Percentiles rank a stretch among this genome's conserved stretches.
phyloP scores from a whole-genome alignment of 1,140 invertebrate genomes.

The Vollenhovia emeryi region DNA sequence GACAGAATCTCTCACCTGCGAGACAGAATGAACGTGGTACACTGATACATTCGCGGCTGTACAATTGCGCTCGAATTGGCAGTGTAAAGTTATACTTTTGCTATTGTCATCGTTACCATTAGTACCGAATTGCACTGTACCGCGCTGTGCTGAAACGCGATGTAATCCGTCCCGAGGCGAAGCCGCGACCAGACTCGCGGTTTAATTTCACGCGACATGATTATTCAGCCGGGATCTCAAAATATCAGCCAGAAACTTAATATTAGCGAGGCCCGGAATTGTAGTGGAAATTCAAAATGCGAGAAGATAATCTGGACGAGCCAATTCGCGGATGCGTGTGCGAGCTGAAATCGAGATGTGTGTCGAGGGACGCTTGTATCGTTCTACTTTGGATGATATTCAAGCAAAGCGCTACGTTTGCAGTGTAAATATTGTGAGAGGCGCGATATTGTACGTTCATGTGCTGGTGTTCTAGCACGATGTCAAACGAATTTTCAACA shows the following conservation, averaged over 20 bases:
- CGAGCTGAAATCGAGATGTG: background rate
- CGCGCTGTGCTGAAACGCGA: background rate
- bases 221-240: conserved; percentile 42
- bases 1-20: conserved; percentile 23
- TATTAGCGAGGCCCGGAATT: conserved; percentile 50
- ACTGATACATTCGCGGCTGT: too few relatives aligned
- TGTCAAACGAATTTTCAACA: background rate
- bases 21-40: background rate
- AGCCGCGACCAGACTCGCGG: background rate
- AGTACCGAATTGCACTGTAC: background rate
- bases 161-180: background rate
- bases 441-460: background rate
- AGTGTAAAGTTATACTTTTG: background rate
- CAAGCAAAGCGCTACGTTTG: background rate
- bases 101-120: background rate
- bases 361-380: background rate
- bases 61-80: background rate
- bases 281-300: conserved; percentile 56
- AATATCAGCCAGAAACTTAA: conserved; percentile 57
- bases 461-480: background rate
- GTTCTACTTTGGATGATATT: background rate
- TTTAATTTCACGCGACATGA: conserved; percentile 56
- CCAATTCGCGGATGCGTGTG: conserved; percentile 27
- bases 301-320: conserved; percentile 21
- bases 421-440: conserved; percentile 23